Evolutionary conservation across 2,797 vertebrate genomes (phyloP), one percentile per base, ranked within the genome.

Genomic region (Cheirogaleus major): DNA sequence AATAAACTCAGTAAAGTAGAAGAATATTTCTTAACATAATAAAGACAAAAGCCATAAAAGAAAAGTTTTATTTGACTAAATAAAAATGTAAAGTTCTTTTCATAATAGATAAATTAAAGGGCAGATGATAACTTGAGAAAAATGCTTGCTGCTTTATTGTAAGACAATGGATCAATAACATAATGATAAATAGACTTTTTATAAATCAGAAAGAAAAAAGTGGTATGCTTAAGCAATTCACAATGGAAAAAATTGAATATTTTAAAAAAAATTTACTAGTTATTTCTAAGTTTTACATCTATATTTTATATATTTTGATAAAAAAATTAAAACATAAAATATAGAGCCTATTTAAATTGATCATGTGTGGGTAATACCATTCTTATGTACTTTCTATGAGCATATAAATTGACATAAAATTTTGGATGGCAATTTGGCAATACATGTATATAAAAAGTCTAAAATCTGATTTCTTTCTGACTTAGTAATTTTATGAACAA

Each of bases 61-160:
- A 76, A 86, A 27, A 75, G n/a, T 70, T 72, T 59, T 80, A 75
- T 95, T 67, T 87, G 69, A 87, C 52, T 63, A 89, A 43, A 57
- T 65, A 70, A 72, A 90, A 83, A 67, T 70, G 73, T 43, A 41
- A 93, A 87, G 57, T 65, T 65, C 0, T 95, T 90, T 91, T 88
- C 32, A 87, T 86, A 93, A 76, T 55, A 96, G 84, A 43, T 82
- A 84, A 72, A 27, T 91, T 73, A 69, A 92, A 82, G 20, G 30
- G 11, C 17, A 92, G 92, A 57, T 48, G 52, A 52, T 73, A 72
- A 75, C 48, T 59, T 87, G 15, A 79, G 38, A 87, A 86, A 96
- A 94, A 75, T 94, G 30, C 5, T 43, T 79, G 6, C 7, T 67
- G 69, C 7, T 67, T 84, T 93, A 84, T 75, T 90, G 22, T 80